Base-by-base conservation (phyloP, 2,113 vertebrate species). In the Machaerirhynchus nigripectus region DNA sequence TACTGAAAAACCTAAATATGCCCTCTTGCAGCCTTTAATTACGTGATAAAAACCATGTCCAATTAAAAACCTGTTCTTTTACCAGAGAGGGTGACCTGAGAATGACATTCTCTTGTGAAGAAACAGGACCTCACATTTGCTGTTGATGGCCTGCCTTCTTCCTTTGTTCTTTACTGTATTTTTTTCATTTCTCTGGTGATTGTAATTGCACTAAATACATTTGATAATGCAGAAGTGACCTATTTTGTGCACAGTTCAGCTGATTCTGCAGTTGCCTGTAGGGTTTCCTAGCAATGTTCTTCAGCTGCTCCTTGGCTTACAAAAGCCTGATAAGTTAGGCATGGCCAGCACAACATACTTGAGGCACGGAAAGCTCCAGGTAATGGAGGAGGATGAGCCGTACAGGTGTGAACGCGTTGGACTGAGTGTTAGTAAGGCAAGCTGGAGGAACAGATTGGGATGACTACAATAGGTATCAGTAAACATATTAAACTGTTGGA, bases 171-270 rank as follows among this genome's bases (percentile, higher is more conserved):
- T 88, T 93, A 33, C 39, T 11, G 1, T 68, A 18, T n/a, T 90
- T 86, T 86, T 93, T 88, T 70, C 61, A 71, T 59, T 71, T 93
- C 56, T 90, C 88, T 68, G 30, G 27, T 96, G 79, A 89, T 81
- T 92, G 76, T 92, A 93, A 92, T 96, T 96, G 83, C 40, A 53
- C 44, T 68, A 78, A 95, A 61, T 90, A 83, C 73, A 71, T 84
- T 93, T 1, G n/a, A 44, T 95, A 95, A 93, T 90, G 70, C 83
- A 93, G 68, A 87, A 93, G 40, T 90, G 88, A 89, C 88, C 83
- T 93, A 90, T 96, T 96, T 94, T 93, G 95, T 92, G 53, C 92
- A 55, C 78, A 65, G 76, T 89, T 93, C 87, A 93, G 80, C 88
- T 87, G 83, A 87, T 88, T 81, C 69, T 87, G 80, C 61, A 79